phyloP scores from a whole-genome alignment of 2,797 vertebrate genomes.

The Chaunax sp. region DNA sequence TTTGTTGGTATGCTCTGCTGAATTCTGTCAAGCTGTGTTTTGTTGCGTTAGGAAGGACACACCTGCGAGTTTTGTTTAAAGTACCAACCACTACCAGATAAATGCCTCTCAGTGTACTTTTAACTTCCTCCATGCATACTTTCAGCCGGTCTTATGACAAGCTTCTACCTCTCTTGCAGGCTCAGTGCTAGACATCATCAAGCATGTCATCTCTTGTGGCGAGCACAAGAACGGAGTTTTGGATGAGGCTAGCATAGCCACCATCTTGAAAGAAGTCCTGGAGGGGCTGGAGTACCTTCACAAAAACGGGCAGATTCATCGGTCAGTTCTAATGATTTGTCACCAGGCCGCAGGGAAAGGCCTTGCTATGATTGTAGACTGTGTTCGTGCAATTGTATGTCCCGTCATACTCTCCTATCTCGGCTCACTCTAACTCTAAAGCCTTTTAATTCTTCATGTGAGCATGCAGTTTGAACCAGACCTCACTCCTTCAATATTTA shows the following conservation, averaged over 20 bases:
- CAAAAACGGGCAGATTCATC: slow-evolving; percentile 96
- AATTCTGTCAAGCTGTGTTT: slow-evolving; percentile 3
- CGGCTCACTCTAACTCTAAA: slow-evolving; percentile 5
- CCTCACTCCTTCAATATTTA: slow-evolving; percentile 69
- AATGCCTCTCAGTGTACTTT: background rate
- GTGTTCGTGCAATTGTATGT: background rate
- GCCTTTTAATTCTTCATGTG: slow-evolving; percentile 28
- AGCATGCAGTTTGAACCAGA: slow-evolving; percentile 34
- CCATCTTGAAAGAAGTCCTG: slow-evolving; percentile 92
- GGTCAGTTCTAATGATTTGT: slow-evolving; percentile 76
- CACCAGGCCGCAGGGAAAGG: background rate
- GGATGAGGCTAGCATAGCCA: slow-evolving; percentile 93
- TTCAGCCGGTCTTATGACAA: slow-evolving; percentile 30
- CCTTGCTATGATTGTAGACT: background rate
- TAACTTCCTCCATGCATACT: background rate
- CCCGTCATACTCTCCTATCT: background rate
- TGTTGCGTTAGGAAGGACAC: slow-evolving; percentile 6
- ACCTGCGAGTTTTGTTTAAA: background rate
- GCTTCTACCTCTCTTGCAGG: slow-evolving; percentile 75
- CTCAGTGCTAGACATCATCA: slow-evolving; percentile 96
- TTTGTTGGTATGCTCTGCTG: background rate
- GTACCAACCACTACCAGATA: background rate
- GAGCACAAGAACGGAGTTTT: slow-evolving; percentile 94
- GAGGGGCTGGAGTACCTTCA: slow-evolving; percentile 95
- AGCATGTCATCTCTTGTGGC: slow-evolving; percentile 92